Base-by-base conservation (phyloP, 2,113 vertebrate species). In the Cololabis saira region DNA sequence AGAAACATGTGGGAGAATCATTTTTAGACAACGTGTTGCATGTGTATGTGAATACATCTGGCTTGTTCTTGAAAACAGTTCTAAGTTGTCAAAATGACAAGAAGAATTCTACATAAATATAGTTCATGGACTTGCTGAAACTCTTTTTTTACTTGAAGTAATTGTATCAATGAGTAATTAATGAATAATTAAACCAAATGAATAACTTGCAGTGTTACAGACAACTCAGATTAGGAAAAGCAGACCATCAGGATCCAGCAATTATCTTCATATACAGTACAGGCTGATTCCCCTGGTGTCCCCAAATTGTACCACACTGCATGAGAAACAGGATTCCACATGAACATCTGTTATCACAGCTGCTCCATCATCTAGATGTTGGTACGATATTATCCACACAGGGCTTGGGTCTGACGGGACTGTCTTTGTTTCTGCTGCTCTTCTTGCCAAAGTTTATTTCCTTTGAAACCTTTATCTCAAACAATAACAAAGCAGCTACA, bases 271-370 rank as follows among this genome's bases (percentile, higher is more conserved):
- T 50, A 65, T 72, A 77, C 67, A 67, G 61, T 72, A 77, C 67
- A 67, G 61, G 67, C 60, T 63, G 66, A 57, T 66, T 72, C 87
- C 86, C 67, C 56, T 64, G 80, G 71, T 73, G 56, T 65, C 53
- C 19, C 42, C 50, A 44, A 52, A 71, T 59, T 71, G 60, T 42
- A 70, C 33, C 55, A 45, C 59, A 41, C 68, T 69, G 68, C 77
- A 80, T 76, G 60, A 78, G 69, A 81, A 79, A 82, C 45, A 51
- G 61, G 68, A 77, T 87, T 80, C 44, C 66, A 63, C 53, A 70
- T 55, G 71, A 83, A 85, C 88, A 91, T 90, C 90, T 90, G 90
- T 82, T 81, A 71, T 59, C 76, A 83, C 89, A 87, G 87, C 81
- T 90, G 87, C 61, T 78, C 87, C 81, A 67, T 87, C 77, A 81